Conservation (phyloP, 2,888 invertebrate genomes). For the Phyllotreta cruciferae region DNA sequence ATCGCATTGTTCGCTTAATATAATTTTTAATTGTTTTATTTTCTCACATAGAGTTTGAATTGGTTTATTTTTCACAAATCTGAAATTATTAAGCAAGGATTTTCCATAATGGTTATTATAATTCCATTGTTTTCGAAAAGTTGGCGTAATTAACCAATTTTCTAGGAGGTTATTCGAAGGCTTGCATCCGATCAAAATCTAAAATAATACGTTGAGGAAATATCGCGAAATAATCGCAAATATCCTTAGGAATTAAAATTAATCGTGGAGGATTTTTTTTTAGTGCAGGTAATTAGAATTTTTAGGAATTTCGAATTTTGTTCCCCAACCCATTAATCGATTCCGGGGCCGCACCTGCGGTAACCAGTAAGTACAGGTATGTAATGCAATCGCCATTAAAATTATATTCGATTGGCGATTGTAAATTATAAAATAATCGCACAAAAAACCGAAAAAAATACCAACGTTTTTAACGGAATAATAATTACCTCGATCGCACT, state of each 20-base stretch:
- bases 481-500: conserved; percentile 19
- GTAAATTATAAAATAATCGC: conserved; percentile 29
- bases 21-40: conserved; percentile 35
- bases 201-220: conserved; percentile 1
- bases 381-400: conserved; percentile 28
- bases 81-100: conserved; percentile 27
- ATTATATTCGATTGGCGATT: conserved; percentile 25
- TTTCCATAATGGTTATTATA: conserved; percentile 13
- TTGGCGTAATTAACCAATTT: conserved; percentile 18
- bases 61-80: conserved; percentile 35
- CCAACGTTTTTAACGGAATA: conserved; percentile 33
- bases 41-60: conserved; percentile 33
- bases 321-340: conserved; percentile 12
- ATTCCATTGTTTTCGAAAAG: conserved; percentile 21
- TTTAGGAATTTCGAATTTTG: too few relatives aligned
- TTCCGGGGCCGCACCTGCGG: conserved; percentile 20
- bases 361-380: conserved; percentile 3
- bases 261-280: too few relatives aligned
- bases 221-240: not conserved
- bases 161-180: conserved; percentile 6
- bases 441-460: conserved; percentile 34
- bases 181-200: conserved; percentile 12
- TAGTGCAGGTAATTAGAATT: too few relatives aligned
- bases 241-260: too few relatives aligned
- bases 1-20: conserved; percentile 36